These are phyloP conservation scores for Caenorhabditis japonica DNA, from an alignment of 2,888 invertebrate species.

Conservation along the genomic window DNA sequence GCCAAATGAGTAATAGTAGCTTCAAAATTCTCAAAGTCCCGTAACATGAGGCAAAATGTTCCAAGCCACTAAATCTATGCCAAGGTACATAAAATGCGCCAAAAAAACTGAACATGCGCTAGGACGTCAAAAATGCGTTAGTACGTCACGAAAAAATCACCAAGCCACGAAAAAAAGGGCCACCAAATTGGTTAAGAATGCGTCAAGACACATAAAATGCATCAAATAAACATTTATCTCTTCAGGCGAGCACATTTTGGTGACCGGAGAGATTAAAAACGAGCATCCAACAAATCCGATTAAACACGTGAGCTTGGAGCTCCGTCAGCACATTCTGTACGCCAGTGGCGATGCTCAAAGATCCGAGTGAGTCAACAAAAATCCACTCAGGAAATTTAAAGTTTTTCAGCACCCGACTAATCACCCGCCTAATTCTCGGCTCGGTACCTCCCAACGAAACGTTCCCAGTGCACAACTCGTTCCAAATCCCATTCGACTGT, in stretches of 20 bases:
- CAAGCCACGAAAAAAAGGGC: no score
- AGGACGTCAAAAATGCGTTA: no score
- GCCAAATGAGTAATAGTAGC: no score
- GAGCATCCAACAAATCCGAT: constrained; percentile 40
- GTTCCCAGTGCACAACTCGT: constrained; percentile 37
- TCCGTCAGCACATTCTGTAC: constrained; percentile 56
- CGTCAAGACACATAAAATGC: neutral
- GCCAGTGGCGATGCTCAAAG: constrained; percentile 52
- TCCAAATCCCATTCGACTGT: constrained; percentile 48
- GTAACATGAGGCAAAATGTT: no score
- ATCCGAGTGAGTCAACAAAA: constrained; percentile 49
- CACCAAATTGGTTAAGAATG: no score
- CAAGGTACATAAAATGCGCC: no score
- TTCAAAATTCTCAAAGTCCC: no score
- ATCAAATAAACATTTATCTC: constrained; percentile 1
- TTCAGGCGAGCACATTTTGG: constrained; percentile 60
- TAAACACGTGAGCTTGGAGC: constrained; percentile 54
- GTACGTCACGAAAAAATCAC: no score
- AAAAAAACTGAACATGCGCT: no score
- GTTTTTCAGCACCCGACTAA: constrained; percentile 35
- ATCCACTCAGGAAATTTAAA: constrained; percentile 8
- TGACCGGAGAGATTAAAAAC: constrained; percentile 55
- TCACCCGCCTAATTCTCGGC: constrained; percentile 33
- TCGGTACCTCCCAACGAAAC: constrained; percentile 37
- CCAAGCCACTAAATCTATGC: no score